phyloP scores from a whole-genome alignment of 2,113 vertebrate genomes.

The Callorhinus ursinus region DNA sequence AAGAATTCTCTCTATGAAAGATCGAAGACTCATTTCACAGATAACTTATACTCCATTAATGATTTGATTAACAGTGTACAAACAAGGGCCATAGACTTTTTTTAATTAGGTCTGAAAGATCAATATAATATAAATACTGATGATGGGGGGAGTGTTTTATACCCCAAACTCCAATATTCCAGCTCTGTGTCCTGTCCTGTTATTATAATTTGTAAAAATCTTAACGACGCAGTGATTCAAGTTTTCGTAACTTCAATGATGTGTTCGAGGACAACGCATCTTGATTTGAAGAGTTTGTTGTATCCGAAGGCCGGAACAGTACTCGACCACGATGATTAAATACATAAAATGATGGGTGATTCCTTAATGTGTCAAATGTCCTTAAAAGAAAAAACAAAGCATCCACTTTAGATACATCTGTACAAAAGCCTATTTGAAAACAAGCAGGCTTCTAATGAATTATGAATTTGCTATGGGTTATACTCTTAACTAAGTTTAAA shows the following conservation, averaged over 20 bases:
- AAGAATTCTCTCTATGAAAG: conserved; percentile 84
- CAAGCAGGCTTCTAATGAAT: conserved; percentile 45
- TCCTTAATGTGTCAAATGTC: conserved; percentile 98
- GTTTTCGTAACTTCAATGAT: conserved; percentile 94
- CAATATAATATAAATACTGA: conserved; percentile 90
- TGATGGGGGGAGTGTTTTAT: conserved; percentile 87
- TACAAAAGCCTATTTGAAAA: conserved; percentile 36
- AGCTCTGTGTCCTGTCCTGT: conserved; percentile 86
- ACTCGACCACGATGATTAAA: conserved; percentile 98
- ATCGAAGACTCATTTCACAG: conserved; percentile 88
- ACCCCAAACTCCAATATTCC: conserved; percentile 86
- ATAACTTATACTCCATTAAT: conserved; percentile 83
- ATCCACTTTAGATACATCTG: conserved; percentile 67
- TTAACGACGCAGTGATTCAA: conserved; percentile 93
- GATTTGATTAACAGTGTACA: conserved; percentile 85
- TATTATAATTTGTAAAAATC: conserved; percentile 84
- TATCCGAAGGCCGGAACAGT: conserved; percentile 91
- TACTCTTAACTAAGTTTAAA: conserved; percentile 49
- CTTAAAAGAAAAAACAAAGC: conserved; percentile 85
- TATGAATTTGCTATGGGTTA: conserved; percentile 56
- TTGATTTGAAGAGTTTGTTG: conserved; percentile 89
- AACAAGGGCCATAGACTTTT: conserved; percentile 84
- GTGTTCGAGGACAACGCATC: conserved; percentile 92
- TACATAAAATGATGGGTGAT: conserved; percentile 98
- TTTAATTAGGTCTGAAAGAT: conserved; percentile 87